phyloP scores from a whole-genome alignment of 2,113 vertebrate species.

The Mesembrinibis cayennensis region DNA sequence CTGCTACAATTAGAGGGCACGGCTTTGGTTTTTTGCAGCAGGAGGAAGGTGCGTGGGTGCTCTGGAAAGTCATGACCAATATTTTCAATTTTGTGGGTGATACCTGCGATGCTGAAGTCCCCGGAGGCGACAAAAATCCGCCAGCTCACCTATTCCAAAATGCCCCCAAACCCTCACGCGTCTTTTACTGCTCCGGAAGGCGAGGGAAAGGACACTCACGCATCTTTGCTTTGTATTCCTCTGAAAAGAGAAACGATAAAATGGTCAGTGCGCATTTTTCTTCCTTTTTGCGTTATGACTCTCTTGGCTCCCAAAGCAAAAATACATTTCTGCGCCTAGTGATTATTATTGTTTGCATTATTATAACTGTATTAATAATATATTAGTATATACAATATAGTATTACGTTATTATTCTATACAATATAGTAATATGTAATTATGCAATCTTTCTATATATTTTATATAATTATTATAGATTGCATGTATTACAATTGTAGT shows the following conservation, averaged over 20 bases:
- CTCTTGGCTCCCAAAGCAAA: neutral
- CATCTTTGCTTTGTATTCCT: neutral
- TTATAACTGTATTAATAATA: neutral
- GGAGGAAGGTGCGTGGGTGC: neutral
- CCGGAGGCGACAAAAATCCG: neutral
- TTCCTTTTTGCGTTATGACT: too few species aligned
- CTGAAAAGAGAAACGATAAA: neutral
- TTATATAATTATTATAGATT: neutral
- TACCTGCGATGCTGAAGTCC: accelerated
- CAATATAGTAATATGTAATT: too few species aligned
- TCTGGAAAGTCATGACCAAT: neutral
- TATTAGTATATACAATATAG: too few species aligned
- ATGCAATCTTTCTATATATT: too few species aligned
- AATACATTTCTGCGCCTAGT: too few species aligned
- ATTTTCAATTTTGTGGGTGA: neutral
- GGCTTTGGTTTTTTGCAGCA: accelerated
- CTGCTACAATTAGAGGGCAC: neutral
- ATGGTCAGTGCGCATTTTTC: accelerated
- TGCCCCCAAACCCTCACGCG: accelerated
- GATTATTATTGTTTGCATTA: neutral
- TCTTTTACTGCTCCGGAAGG: neutral
- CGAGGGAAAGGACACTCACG: neutral
- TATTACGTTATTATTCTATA: too few species aligned
- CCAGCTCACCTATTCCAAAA: neutral
- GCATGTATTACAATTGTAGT: too few species aligned